Base-by-base conservation (phyloP, 2,888 invertebrate genomes). In the Dolomedes plantarius region DNA sequence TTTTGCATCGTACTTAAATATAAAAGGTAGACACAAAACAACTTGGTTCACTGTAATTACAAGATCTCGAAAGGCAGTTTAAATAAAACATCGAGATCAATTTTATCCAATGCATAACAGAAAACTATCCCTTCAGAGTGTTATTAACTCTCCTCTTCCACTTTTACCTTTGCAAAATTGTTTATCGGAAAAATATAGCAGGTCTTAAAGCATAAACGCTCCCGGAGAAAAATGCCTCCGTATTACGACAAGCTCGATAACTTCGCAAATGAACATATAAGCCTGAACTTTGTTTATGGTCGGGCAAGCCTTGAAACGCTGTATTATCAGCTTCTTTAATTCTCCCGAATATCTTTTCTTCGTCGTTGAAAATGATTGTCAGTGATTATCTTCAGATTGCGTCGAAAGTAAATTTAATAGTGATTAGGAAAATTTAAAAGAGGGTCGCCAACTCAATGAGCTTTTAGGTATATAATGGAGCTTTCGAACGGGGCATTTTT, bases 341-440 rank as follows among this genome's bases (percentile, higher is more conserved):
- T 83, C 46, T 50, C 68, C 68, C 39, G 64, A 39, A 68, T 32
- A 74, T 69, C 74, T 69, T 31, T 69, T 41, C 69, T 28, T 41
- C 68, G 29, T 29, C 74, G 81, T 68, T 50, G 71, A 76, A 50
- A 76, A 72, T 73, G 64, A 77, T 73, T 72, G 83, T 67, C 39
- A 73, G 83, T 77, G 67, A 85, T 85, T 67, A 67, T 31, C 19
- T 67, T 67, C 36, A n/a, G 67, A 67, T 67, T 67, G 67, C 67
- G 67, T n/a, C 73, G 83, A 85, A 77, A 85, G 83, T 85, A 73
- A 85, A 85, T 85, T 85, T 85, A 73, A 85, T 78, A 85, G 83
- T 77, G 83, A 85, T 85, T 85, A 85, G 77, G 73, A 77, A 77
- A 77, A 73, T 77, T 78, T 77, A 56, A 73, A 67, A 50, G 65